Evolutionary conservation across 2,797 vertebrate genomes (phyloP).

Genomic region (Mus spretus): DNA sequence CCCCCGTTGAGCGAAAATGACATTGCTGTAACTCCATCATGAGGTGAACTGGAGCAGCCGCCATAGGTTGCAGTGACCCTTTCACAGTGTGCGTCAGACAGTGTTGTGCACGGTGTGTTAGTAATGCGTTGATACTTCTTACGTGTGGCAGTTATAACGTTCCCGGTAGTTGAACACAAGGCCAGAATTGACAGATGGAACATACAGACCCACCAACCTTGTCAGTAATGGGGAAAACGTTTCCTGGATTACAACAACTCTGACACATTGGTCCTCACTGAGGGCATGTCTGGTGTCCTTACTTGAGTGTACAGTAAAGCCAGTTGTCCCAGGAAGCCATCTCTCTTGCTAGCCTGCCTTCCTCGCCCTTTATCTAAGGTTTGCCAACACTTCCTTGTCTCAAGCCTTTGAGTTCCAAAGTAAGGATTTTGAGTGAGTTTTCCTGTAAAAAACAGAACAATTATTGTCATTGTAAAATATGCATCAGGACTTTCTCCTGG

Average conservation of each 20-base stretch:
- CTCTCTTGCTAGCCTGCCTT: neutral
- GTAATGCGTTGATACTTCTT: slow-evolving; percentile 52
- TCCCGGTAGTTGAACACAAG: slow-evolving; percentile 55
- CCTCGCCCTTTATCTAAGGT: neutral
- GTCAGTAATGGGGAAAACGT: neutral
- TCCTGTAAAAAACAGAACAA: neutral
- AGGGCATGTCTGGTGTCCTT: too few relatives aligned
- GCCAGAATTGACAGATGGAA: slow-evolving; percentile 40
- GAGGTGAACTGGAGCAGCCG: neutral
- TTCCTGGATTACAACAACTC: neutral
- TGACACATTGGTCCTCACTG: neutral
- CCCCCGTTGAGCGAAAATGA: neutral
- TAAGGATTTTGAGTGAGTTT: neutral
- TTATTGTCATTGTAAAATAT: neutral
- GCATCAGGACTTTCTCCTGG: neutral
- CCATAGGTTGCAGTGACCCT: neutral
- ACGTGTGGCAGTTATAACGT: slow-evolving; percentile 39
- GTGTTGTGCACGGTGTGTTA: neutral
- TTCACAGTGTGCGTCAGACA: neutral
- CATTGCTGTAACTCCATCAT: neutral
- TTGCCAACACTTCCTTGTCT: neutral
- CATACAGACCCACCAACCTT: neutral
- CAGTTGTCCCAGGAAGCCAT: neutral
- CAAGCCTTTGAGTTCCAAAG: neutral
- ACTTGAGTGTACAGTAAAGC: neutral